Evolutionary conservation across 2,113 vertebrate species (phyloP).

Genomic region (Cottus gobio): DNA sequence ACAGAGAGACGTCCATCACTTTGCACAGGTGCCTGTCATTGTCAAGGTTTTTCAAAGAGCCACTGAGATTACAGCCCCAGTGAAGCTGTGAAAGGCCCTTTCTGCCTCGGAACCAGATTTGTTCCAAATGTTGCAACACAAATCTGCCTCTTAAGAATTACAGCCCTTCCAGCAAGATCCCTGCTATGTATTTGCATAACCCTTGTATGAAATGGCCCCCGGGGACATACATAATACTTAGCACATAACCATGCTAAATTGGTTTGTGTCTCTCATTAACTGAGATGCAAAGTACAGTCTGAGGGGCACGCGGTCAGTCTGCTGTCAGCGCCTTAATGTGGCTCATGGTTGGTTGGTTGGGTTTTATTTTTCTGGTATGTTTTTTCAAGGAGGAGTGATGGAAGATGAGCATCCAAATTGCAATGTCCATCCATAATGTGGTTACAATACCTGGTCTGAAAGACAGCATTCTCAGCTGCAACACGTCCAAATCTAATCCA

Average conservation of each 20-base stretch:
- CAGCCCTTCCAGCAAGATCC: slow-evolving; percentile 51
- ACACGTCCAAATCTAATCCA: slow-evolving; percentile 50
- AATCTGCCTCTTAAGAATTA: slow-evolving; percentile 53
- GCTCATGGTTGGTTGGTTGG: not conserved
- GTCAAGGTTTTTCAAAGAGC: slow-evolving; percentile 59
- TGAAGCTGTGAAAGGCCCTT: slow-evolving; percentile 54
- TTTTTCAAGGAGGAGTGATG: slow-evolving; percentile 23
- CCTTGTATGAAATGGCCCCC: slow-evolving; percentile 61
- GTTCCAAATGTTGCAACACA: slow-evolving; percentile 46
- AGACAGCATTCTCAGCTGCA: slow-evolving; percentile 39
- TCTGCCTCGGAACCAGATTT: slow-evolving; percentile 33
- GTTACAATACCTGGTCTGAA: not conserved
- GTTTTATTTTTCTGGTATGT: not conserved
- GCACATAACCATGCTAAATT: slow-evolving; percentile 61
- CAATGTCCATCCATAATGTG: not conserved
- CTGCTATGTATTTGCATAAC: slow-evolving; percentile 69
- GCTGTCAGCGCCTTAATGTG: slow-evolving; percentile 2
- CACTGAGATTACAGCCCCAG: slow-evolving; percentile 49
- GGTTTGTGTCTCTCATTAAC: slow-evolving; percentile 63
- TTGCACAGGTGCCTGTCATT: slow-evolving; percentile 61
- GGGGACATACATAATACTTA: slow-evolving; percentile 62
- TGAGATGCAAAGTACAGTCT: slow-evolving; percentile 41
- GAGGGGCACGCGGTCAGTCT: slow-evolving; percentile 28
- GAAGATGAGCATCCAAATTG: slow-evolving; percentile 1
- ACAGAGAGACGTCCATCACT: slow-evolving; percentile 65